Evolutionary conservation across 2,797 vertebrate genomes (phyloP), one percentile per base, ranked within the genome.

Genomic region (Helostoma temminkii): DNA sequence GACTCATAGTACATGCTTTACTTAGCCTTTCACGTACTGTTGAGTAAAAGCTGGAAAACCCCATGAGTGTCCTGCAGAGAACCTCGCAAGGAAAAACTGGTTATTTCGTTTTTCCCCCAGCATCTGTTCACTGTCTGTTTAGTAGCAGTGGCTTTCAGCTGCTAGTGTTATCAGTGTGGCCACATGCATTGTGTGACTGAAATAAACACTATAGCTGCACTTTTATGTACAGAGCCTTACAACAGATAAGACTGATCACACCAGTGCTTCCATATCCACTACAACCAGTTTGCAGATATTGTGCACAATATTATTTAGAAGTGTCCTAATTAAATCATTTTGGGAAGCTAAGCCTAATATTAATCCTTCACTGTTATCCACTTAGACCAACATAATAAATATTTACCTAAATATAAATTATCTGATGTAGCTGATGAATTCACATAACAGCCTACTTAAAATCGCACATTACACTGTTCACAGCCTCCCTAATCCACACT

Each of bases 1-100:
- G 71, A 80, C 60, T 70, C 70, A 79, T 7, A 56, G 41, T 53
- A 43, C 57, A 61, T 43, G 22, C 18, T 25, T 42, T 46, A 53
- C 24, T 71, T 59, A 67, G n/a, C 58, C 30, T 52, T 52, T 26
- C 22, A 70, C 55, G 11, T 32, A 15, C n/a, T 67, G 54, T 30
- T 49, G 56, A 71, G 32, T 53, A 61, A 60, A 22, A 53, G n/a
- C 19, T 81, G 82, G 75, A 83, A 85, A 86, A 64, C 57, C 72
- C 78, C 66, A 69, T 57, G 66, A 75, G 59, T n/a, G 15, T 39
- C 16, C 37, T 24, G 22, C 14, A 53, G 53, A 66, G 8, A 65
- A 46, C n/a, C 24, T 68, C 34, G 5, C 9, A n/a, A 9, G 73
- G 26, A 57, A 64, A 81, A 83, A 67, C 9, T 42, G n/a, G 26